Base-by-base conservation (phyloP, 2,888 invertebrate species). In the Euphydryas editha region DNA sequence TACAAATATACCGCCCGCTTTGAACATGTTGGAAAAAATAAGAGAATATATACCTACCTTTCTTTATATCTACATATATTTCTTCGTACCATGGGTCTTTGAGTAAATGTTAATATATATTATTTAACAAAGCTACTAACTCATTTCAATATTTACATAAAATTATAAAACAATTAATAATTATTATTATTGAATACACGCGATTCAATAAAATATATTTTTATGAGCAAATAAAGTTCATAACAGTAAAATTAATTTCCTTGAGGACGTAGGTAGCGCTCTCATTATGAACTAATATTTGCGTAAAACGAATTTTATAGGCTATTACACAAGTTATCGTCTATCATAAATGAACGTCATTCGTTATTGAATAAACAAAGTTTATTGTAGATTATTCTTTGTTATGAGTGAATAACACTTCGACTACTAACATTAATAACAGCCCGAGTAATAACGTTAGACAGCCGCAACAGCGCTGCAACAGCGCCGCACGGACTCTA, bases 261-360 rank as follows among this genome's bases (percentile, higher is more conserved):
- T 59, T 58, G 51, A 63, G 61, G 68, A 70, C 65, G 70, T 67
- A 68, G 59, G 67, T 56, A 70, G 54, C 55, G 62, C 62, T 62
- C 57, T 60, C 51, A 65, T 67, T 62, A 68, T 70, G 56, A 60
- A 72, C 69, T 71, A 73, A 72, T 73, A 73, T 73, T 75, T 69
- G 65, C 67, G 68, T 71, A 71, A 72, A 59, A 66, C 56, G 58
- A 70, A 69, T 74, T 75, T 75, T 75, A 73, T 75, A 67, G 73
- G 68, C 71, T 64, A 73, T 73, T 70, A 74, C 59, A 65, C 66
- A 69, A 54, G 69, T 73, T 76, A 72, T 71, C 64, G 69, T 71
- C 46, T 65, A 55, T 72, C 71, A 71, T 75, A 75, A 76, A 75
- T 73, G 71, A 73, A 71, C 65, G 73, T 71, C 70, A 72, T 72